Percentiles rank a stretch among this genome's conserved stretches.
Conservation (phyloP, 53 echinoderm and acorn worm genomes). For the Crossaster papposus region DNA sequence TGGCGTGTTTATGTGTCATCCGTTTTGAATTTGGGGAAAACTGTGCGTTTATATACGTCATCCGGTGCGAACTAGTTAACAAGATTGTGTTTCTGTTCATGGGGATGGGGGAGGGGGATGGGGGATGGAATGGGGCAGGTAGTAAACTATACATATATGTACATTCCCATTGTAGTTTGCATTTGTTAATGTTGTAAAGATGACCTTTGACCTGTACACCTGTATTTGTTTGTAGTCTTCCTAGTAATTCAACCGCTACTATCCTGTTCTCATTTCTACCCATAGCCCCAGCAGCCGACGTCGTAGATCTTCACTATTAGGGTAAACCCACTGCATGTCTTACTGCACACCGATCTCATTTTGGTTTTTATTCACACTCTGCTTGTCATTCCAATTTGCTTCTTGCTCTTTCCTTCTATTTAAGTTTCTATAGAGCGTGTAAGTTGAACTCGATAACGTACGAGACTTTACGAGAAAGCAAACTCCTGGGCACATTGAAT, state of each 20-base stretch:
- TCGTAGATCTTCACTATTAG: conserved; percentile 60
- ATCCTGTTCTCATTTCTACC: conserved; percentile 7
- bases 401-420: not conserved
- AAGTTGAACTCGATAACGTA: no score
- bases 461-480: no score
- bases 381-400: not conserved
- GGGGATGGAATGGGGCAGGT: no score
- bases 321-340: conserved; percentile 32
- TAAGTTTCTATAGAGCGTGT: no score
- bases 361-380: not conserved
- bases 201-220: not conserved
- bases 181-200: not conserved
- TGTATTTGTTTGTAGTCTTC: not conserved
- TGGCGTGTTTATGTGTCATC: no score
- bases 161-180: not conserved
- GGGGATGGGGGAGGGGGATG: not conserved
- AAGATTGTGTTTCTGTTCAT: not conserved
- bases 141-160: no score
- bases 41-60: no score
- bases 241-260: not conserved
- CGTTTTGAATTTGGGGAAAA: no score
- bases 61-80: no score
- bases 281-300: conserved; percentile 45
- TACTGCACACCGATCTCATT: not conserved
- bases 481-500: no score